Evolutionary conservation across 2,113 vertebrate genomes (phyloP).

Genomic region (Prolemur simus): DNA sequence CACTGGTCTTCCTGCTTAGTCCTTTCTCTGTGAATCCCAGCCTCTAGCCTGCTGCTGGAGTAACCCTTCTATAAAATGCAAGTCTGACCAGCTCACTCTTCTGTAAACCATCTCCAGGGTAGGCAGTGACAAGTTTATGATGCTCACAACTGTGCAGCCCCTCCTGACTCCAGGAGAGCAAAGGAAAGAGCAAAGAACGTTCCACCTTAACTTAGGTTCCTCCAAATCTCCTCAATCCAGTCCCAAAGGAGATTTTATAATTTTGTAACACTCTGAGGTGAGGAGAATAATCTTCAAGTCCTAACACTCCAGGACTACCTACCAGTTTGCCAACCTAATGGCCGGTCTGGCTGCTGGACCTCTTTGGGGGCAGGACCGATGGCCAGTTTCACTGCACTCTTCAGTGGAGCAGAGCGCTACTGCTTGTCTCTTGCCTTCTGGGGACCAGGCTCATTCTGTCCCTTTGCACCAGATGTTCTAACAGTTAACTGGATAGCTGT

Average conservation of each 20-base stretch:
- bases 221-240: background rate
- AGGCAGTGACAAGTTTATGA: background rate
- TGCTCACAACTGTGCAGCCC: rapidly evolving
- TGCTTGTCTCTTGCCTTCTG: background rate
- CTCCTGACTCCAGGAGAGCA: background rate
- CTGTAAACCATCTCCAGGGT: rapidly evolving
- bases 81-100: background rate
- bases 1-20: background rate
- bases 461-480: background rate
- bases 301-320: too few species aligned
- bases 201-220: background rate
- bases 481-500: background rate
- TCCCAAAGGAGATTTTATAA: background rate
- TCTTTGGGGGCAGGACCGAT: rapidly evolving
- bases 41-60: background rate
- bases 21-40: background rate
- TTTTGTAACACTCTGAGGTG: background rate
- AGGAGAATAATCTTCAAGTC: background rate
- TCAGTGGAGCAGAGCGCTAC: background rate
- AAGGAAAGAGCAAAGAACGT: background rate
- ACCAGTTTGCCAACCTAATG: rapidly evolving
- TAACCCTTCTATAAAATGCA: background rate
- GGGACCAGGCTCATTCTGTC: background rate
- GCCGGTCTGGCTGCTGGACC: background rate
- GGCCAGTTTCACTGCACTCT: rapidly evolving